A percentile compares a stretch with the other conserved stretches of the same genome.
Evolutionary conservation across 2,797 vertebrate genomes (phyloP).

Genomic region (Chelidonichthys spinosus): DNA sequence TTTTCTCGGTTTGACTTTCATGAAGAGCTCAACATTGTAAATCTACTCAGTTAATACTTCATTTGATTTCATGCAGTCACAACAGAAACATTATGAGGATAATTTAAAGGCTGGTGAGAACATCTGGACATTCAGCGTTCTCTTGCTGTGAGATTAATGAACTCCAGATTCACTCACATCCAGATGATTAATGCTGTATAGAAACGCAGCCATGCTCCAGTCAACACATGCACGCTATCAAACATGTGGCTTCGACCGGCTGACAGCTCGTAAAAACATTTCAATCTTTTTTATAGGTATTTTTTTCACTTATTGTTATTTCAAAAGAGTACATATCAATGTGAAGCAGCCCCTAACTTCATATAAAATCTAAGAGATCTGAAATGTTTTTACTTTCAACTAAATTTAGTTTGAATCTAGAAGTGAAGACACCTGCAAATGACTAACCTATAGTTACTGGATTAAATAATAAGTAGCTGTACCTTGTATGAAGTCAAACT

Average conservation of each 20-base stretch:
- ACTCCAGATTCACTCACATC: not conserved
- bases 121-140: constrained; percentile 6
- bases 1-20: too few species aligned
- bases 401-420: not conserved
- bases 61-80: not conserved
- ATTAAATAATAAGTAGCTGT: too few species aligned
- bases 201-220: too few species aligned
- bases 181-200: not conserved
- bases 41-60: not conserved
- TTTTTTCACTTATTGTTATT: not conserved
- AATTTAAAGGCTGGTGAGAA: not conserved
- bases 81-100: not conserved
- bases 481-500: not conserved
- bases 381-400: not conserved
- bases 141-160: constrained; percentile 13
- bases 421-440: too few species aligned
- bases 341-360: not conserved
- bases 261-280: not conserved
- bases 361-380: too few species aligned
- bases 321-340: not conserved
- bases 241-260: not conserved
- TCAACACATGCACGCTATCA: not conserved
- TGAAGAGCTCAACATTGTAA: too few species aligned
- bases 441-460: too few species aligned
- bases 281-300: not conserved